Evolutionary conservation across 2,113 vertebrate species (phyloP), one percentile per base, ranked within the genome.

Genomic region (Siphamia tubifer): DNA sequence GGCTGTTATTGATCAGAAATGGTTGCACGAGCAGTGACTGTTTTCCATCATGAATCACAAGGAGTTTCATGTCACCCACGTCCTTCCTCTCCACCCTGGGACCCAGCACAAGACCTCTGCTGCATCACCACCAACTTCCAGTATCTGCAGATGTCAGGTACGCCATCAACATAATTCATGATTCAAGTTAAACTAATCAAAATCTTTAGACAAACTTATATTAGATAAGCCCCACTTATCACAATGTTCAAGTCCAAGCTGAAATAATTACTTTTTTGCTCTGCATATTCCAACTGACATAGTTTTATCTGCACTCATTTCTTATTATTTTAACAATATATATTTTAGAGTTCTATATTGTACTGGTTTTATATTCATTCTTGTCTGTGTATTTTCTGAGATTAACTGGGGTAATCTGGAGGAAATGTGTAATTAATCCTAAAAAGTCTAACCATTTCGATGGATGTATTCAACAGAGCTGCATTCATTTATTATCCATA

Each of bases 121-220:
- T 95, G 94, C 82, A 96, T 98, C 81, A 93, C 94, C 57, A 92
- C 91, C 62, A 96, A 93, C 27, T 95, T 98, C 89, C 94, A 94
- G 56, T 94, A 97, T n/a, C 92, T 97, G 35, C 91, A 94, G 31
- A 93, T 68, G 44, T 91, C 90, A 78, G 89, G 91, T 92, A 86
- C 9, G 21, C 23, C 51, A 23, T 5, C 55, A 16, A 2, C 10
- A n/a, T n/a, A n/a, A n/a, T 24, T 32, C 10, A 1, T 2, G 3
- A 34, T 34, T 34, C 10, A 30, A 9, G 3, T 32, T 34, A 11
- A 4, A n/a, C n/a, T n/a, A n/a, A n/a, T n/a, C n/a, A n/a, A n/a
- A n/a, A n/a, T n/a, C n/a, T n/a, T n/a, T n/a, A n/a, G n/a, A n/a
- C n/a, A n/a, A n/a, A n/a, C n/a, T n/a, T n/a, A n/a, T n/a, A n/a